Conservation (phyloP, 2,113 vertebrate genomes). For the Crotalus viridis region DNA sequence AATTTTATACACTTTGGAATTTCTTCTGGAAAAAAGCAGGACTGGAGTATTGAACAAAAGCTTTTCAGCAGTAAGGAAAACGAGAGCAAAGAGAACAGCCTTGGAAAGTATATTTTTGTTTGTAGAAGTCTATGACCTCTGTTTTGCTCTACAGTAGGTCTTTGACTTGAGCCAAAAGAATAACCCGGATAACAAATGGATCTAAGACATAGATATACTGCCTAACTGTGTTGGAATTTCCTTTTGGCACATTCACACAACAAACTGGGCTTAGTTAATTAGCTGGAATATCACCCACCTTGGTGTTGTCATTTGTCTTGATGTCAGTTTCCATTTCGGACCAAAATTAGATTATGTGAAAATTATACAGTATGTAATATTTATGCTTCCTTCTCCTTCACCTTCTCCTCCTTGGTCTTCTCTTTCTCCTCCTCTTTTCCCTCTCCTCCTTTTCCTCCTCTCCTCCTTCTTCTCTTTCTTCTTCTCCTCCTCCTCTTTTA, state of each 20-base stretch:
- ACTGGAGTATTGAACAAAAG: neutral
- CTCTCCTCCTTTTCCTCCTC: neutral
- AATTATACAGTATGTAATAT: neutral
- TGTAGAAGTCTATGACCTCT: neutral
- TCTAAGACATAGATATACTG: neutral
- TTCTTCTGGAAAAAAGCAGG: neutral
- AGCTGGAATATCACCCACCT: neutral
- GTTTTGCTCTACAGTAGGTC: neutral
- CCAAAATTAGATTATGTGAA: neutral
- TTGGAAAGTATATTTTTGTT: neutral
- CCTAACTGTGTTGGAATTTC: neutral
- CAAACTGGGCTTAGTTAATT: no score
- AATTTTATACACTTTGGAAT: neutral
- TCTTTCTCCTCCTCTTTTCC: neutral
- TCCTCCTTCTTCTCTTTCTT: neutral
- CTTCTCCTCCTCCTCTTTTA: neutral
- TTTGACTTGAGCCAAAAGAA: neutral
- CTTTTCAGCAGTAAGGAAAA: neutral
- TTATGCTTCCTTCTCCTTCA: neutral
- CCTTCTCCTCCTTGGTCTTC: neutral
- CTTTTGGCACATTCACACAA: neutral
- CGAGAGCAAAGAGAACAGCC: neutral
- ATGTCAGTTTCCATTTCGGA: slow-evolving; percentile 7
- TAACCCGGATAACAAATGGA: neutral
- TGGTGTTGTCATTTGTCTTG: neutral